Percentiles rank a stretch among this genome's conserved stretches.
phyloP scores from a whole-genome alignment of 2,888 invertebrate genomes.

The Scaptomyza polygonia region DNA sequence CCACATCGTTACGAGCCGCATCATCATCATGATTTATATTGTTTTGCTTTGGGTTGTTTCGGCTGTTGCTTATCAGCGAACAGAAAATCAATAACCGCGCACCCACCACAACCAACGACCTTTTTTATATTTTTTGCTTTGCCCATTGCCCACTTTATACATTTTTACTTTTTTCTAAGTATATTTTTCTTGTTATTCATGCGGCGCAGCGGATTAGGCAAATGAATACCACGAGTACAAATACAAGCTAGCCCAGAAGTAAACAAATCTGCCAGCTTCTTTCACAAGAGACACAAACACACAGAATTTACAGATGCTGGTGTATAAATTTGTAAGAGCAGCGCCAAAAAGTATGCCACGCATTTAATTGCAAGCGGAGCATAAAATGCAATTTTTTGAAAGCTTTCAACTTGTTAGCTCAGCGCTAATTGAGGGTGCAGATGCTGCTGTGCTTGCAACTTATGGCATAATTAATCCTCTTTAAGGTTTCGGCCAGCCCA shows the following conservation, averaged over 20 bases:
- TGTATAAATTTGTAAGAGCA: constrained; percentile 3
- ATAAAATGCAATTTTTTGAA: constrained; percentile 56
- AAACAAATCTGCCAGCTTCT: constrained; percentile 27
- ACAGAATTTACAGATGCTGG: neutral
- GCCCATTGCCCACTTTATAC: constrained; percentile 47
- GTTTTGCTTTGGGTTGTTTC: constrained; percentile 1
- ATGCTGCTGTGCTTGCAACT: constrained; percentile 41
- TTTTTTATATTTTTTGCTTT: constrained; percentile 14
- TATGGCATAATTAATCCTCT: constrained; percentile 64
- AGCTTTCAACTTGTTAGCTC: constrained; percentile 41
- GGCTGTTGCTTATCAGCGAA: constrained; percentile 56
- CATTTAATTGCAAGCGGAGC: constrained; percentile 38
- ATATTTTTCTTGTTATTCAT: constrained; percentile 21
- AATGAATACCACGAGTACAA: constrained; percentile 50
- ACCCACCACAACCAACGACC: constrained; percentile 56
- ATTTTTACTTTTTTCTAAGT: constrained; percentile 2
- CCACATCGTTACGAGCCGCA: constrained; percentile 39
- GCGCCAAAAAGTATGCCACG: constrained; percentile 44
- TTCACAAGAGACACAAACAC: constrained; percentile 1
- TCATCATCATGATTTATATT: constrained; percentile 31
- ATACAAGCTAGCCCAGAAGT: constrained; percentile 16
- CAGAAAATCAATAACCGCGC: constrained; percentile 77
- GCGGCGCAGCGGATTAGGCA: constrained; percentile 50
- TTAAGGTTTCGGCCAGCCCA: constrained; percentile 14
- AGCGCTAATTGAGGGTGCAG: constrained; percentile 47